Evolutionary conservation across 2,797 vertebrate genomes (phyloP).

Genomic region (Urosaurus nigricauda): DNA sequence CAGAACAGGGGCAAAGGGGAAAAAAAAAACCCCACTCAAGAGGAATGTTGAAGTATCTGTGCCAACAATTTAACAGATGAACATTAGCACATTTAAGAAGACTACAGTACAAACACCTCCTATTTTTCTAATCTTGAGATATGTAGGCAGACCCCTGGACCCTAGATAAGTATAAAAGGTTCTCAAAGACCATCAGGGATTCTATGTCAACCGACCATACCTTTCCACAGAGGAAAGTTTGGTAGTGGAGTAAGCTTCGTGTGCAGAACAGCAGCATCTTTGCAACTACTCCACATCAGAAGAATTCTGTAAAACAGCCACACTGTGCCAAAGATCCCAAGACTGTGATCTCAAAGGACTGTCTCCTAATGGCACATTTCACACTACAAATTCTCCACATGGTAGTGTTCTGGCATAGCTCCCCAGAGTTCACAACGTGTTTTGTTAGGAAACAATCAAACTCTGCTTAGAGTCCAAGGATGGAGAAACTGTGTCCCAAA

Average conservation of each 20-base stretch:
- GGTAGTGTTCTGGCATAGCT: too few species aligned
- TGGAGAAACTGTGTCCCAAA: neutral
- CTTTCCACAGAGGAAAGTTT: neutral
- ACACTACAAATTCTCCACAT: neutral
- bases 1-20: constrained; percentile 38
- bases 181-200: neutral
- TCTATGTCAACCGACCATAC: neutral
- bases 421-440: neutral
- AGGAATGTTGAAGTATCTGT: constrained; percentile 10
- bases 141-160: constrained; percentile 1
- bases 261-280: neutral
- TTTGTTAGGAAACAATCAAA: neutral
- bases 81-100: constrained; percentile 47
- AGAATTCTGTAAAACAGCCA: constrained; percentile 17
- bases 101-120: constrained; percentile 37
- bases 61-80: neutral
- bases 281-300: neutral
- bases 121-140: constrained; percentile 20
- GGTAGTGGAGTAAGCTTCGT: neutral
- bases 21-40: constrained; percentile 34
- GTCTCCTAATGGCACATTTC: constrained; percentile 40
- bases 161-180: neutral
- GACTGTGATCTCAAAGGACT: constrained; percentile 22
- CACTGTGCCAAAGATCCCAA: neutral
- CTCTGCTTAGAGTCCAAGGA: neutral